Evolutionary conservation across 1,140 invertebrate genomes (phyloP), one percentile per base, ranked within the genome.

Genomic region (Drosophila miranda): DNA sequence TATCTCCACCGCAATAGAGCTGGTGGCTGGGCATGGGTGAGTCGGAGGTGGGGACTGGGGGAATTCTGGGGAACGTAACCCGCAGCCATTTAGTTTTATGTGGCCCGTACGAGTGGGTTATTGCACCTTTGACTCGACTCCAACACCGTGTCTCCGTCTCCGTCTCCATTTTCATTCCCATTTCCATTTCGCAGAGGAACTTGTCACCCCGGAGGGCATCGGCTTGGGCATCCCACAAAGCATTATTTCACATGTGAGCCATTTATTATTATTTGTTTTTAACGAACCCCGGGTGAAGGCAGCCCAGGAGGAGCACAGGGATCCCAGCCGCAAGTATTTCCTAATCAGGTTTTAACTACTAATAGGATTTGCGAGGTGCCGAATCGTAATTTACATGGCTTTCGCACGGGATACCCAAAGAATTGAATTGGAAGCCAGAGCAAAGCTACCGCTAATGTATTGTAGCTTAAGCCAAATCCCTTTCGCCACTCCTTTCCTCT

Each of bases 381-480:
- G 90, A 90, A 90, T 90, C 84, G 84, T 90, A 90, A 90, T 90
- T 90, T 90, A 90, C 89, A 90, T 90, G 89, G 89, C 89, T 90
- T 90, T 89, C 64, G 59, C 63, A 82, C 42, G 62, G 79, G 84
- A 90, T 89, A 90, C 89, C 89, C 89, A 83, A 90, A 89, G 89
- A 90, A 90, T 90, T 90, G 89, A 90, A 90, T 90, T 91, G 89
- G 82, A 90, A 90, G 89, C 89, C 89, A 90, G 81, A 90, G 89
- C 81, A 90, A 90, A 90, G 89, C 89, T 90, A 90, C 89, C 89
- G 89, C 89, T 90, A 90, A 90, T 90, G 89, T 90, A 90, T 90
- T 90, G 90, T 90, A 90, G 89, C 90, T 90, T 90, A 90, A 77
- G 81, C 52, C 59, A 90, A 90, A 90, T 90, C 89, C 90, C 83